Conservation (phyloP, 2,888 invertebrate genomes). For the Pristionchus entomophagus region DNA sequence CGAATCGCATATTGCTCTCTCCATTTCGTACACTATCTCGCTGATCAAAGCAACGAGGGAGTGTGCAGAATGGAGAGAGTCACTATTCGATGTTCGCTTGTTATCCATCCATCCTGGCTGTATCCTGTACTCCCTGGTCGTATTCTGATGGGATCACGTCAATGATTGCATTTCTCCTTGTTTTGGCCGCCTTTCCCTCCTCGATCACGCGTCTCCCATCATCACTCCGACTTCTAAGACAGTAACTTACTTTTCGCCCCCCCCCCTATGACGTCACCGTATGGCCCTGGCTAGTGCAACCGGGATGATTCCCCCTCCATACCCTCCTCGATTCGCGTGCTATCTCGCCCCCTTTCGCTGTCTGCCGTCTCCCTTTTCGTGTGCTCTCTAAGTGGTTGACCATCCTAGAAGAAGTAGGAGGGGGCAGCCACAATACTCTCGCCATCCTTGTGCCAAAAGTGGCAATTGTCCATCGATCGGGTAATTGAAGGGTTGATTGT, state of each 20-base stretch:
- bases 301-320: not conserved
- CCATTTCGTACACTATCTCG: no score
- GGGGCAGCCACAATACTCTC: slow-evolving; percentile 18
- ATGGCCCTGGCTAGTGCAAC: slow-evolving; percentile 30
- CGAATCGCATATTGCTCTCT: no score
- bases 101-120: no score
- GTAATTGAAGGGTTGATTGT: no score
- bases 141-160: slow-evolving; percentile 33
- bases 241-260: not conserved
- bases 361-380: not conserved
- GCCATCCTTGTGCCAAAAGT: not conserved
- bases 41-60: no score
- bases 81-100: no score
- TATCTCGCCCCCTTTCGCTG: not conserved
- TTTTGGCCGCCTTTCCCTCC: not conserved
- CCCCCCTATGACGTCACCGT: not conserved
- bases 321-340: not conserved
- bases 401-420: slow-evolving; percentile 29
- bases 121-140: not conserved
- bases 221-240: not conserved
- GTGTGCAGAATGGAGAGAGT: no score
- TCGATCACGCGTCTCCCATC: slow-evolving; percentile 16
- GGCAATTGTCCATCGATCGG: not conserved
- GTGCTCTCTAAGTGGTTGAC: not conserved
- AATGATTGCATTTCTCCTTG: slow-evolving; percentile 14